Percentiles rank a stretch among this genome's conserved stretches.
phyloP scores from a whole-genome alignment of 2,797 vertebrate species.

The Gallinago stenura region DNA sequence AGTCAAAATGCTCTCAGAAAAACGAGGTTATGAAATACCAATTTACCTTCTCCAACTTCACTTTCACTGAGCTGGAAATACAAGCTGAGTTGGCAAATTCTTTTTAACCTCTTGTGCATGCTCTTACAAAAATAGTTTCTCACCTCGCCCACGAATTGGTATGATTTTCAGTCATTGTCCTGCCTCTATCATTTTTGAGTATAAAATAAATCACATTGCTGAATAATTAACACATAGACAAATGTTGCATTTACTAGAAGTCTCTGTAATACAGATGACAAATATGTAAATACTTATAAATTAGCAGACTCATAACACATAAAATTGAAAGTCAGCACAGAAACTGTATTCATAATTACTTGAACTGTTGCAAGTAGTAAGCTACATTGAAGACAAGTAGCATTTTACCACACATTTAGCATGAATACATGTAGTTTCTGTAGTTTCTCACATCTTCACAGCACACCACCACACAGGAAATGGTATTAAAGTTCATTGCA shows the following conservation, averaged over 20 bases:
- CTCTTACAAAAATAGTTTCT: not conserved
- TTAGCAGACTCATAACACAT: not conserved
- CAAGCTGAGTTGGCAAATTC: not conserved
- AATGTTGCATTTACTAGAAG: not conserved
- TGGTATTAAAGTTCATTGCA: fast-evolving
- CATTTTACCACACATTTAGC: not conserved
- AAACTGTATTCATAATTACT: not conserved
- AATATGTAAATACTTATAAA: not conserved
- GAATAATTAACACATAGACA: not conserved
- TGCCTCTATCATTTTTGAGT: not conserved
- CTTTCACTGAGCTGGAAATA: not conserved
- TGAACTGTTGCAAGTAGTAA: not conserved
- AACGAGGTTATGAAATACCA: not conserved
- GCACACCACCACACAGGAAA: not conserved
- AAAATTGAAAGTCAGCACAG: not conserved
- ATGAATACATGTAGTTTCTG: not conserved
- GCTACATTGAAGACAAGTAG: not conserved
- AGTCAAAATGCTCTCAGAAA: not conserved
- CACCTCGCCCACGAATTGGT: not conserved
- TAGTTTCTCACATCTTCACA: not conserved
- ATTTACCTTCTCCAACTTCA: not conserved
- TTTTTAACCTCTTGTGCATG: not conserved
- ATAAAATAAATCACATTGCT: not conserved
- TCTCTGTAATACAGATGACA: not conserved
- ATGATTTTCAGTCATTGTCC: not conserved